Evolutionary conservation across 2,113 vertebrate genomes (phyloP), one percentile per base, ranked within the genome.

Genomic region (Echinops telfairi): DNA sequence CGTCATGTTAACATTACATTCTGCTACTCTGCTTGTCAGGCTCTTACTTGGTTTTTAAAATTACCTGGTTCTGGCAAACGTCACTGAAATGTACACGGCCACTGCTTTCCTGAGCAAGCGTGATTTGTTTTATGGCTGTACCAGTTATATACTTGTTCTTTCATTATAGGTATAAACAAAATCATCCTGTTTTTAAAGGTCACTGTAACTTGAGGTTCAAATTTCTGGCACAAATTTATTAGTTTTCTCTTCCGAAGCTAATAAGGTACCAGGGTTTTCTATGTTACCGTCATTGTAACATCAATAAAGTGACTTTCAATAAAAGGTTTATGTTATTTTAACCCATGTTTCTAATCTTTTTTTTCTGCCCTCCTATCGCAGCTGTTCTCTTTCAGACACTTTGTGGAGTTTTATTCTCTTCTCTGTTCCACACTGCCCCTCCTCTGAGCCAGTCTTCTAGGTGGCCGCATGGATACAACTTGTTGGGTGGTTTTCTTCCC

Each of bases 271-370:
- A 96, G 62, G 14, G 83, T 98, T 98, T 98, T 98, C 96, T 98
- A 94, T 97, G 97, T 97, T 98, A 97, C 95, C 97, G 79, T 95
- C 97, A 96, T 60, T 98, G 96, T 98, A 98, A 97, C 97, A 97
- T 97, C 96, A 98, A 95, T 98, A 98, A 98, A 98, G 97, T 97
- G 96, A 97, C 97, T 98, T 98, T 97, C 94, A 97, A 96, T 96
- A 95, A 98, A 95, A 94, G 89, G 94, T 92, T 88, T 87, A 73
- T 94, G 94, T 91, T 92, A 92, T 95, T 97, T 97, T 95, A 89
- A 93, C 78, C 81, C 57, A 58, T 0, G 20, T 47, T 53, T 93
- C 71, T 73, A 62, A 76, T 73, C 31, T n/a, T 40, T 15, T 79
- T 79, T 83, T 47, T 60, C 38, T 84, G 36, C 36, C 29, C 23